Evolutionary conservation across 2,797 vertebrate genomes (phyloP).

Genomic region (Sphaeramia orbicularis): DNA sequence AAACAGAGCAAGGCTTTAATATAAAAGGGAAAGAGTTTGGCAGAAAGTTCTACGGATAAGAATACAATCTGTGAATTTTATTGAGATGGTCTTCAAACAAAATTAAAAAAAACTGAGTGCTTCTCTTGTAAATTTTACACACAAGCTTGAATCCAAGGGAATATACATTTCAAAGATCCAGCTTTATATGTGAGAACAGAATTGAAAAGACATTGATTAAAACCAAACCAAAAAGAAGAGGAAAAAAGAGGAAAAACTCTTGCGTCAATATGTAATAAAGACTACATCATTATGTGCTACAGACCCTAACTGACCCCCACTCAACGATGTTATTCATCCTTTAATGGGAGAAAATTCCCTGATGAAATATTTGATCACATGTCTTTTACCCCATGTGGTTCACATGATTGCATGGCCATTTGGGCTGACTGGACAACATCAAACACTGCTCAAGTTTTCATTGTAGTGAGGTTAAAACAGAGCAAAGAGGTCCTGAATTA

Average conservation of each 20-base stretch:
- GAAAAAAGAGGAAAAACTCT: not conserved
- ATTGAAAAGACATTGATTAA: slow-evolving; percentile 1
- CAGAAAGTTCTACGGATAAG: slow-evolving; percentile 4
- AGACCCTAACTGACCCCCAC: slow-evolving; percentile 11
- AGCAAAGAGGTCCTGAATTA: too few species aligned
- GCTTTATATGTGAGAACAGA: not conserved
- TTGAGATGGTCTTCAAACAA: slow-evolving; percentile 23
- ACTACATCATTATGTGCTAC: slow-evolving; percentile 5
- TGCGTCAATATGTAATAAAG: slow-evolving; percentile 10
- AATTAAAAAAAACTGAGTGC: slow-evolving; percentile 6
- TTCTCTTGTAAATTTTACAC: slow-evolving; percentile 3
- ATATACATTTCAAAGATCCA: not conserved
- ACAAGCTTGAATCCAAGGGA: slow-evolving; percentile 1
- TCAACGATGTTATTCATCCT: not conserved
- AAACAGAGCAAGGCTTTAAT: slow-evolving; percentile 7
- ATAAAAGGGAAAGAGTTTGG: slow-evolving; percentile 1
- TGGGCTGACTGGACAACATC: slow-evolving; percentile 10
- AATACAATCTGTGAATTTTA: slow-evolving; percentile 17
- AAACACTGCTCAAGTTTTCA: not conserved
- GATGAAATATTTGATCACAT: slow-evolving; percentile 49
- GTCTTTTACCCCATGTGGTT: slow-evolving; percentile 36
- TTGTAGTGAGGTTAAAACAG: too few species aligned
- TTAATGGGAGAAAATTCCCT: slow-evolving; percentile 19
- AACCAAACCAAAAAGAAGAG: not conserved
- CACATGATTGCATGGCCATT: slow-evolving; percentile 32